These are phyloP conservation scores for Nanorana parkeri DNA, from an alignment of 2,113 vertebrate genomes.

Conservation along the genomic window DNA sequence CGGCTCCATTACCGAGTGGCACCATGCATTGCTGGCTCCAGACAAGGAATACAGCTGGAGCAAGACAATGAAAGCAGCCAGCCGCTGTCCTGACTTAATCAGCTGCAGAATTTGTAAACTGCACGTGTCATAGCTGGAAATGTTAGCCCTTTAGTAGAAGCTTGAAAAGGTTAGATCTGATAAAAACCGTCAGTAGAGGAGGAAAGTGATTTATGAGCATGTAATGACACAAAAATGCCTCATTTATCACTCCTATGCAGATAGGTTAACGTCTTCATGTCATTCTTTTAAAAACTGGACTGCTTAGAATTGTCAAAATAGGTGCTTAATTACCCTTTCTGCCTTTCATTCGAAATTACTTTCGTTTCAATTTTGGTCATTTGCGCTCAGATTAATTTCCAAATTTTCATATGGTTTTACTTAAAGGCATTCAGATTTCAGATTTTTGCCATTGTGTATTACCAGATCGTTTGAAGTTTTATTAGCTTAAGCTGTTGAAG, in stretches of 20 bases:
- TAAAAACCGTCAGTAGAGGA: conserved; percentile 96
- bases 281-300: conserved; percentile 92
- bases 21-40: conserved; percentile 49
- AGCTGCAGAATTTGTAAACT: conserved; percentile 96
- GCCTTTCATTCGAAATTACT: conserved; percentile 75
- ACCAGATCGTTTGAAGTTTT: conserved; percentile 68
- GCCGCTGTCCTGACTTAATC: conserved; percentile 84
- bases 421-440: conserved; percentile 72
- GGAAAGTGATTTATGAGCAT: conserved; percentile 96
- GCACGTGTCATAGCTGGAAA: conserved; percentile 97
- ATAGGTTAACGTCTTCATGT: conserved; percentile 90
- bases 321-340: conserved; percentile 77
- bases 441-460: conserved; percentile 68
- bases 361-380: conserved; percentile 67
- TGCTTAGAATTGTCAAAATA: conserved; percentile 85
- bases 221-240: conserved; percentile 97
- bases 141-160: conserved; percentile 95
- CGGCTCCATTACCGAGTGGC: conserved; percentile 18
- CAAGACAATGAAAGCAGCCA: conserved; percentile 46
- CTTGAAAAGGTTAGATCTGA: conserved; percentile 99
- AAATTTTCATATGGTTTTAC: conserved; percentile 71
- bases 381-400: conserved; percentile 66
- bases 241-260: conserved; percentile 94
- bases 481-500: conserved; percentile 70
- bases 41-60: conserved; percentile 28